Conservation (phyloP, 37 sponge, comb jelly and placozoan genomes). For the Mnemiopsis leidyi region DNA sequence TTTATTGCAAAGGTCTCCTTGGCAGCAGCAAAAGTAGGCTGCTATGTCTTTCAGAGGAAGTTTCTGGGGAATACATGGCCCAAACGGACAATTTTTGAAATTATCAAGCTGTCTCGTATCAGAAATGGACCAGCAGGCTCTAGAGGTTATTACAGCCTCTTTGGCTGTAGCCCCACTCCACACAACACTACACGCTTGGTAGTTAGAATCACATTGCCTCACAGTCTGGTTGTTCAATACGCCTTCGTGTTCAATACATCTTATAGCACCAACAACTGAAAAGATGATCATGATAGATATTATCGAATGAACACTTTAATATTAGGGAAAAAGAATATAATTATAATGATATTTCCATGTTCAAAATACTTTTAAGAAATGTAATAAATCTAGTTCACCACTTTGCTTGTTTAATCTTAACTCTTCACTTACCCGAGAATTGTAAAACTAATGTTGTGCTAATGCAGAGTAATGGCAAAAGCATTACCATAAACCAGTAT, state of each 20-base stretch:
- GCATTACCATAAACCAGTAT: constrained; percentile 56
- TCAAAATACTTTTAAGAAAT: no score
- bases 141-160: neutral
- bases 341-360: no score
- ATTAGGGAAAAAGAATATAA: no score
- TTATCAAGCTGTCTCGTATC: neutral
- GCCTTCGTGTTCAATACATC: neutral
- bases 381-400: no score
- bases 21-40: constrained; percentile 45
- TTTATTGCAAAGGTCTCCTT: constrained; percentile 55
- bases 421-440: neutral
- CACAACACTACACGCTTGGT: constrained; percentile 54
- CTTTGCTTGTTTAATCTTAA: no score
- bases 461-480: constrained; percentile 48
- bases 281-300: neutral
- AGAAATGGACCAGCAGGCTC: constrained; percentile 22
- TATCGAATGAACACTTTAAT: no score
- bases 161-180: neutral
- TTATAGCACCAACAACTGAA: constrained; percentile 28
- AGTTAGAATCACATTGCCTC: neutral
- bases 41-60: neutral
- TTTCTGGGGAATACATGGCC: constrained; percentile 31
- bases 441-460: constrained; percentile 55
- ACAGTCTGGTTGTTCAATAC: neutral
- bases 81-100: neutral